A percentile compares a stretch with the other conserved stretches of the same genome.
These are phyloP conservation scores for Vimba vimba DNA, from an alignment of 2,113 vertebrate genomes.

Conservation along the genomic window DNA sequence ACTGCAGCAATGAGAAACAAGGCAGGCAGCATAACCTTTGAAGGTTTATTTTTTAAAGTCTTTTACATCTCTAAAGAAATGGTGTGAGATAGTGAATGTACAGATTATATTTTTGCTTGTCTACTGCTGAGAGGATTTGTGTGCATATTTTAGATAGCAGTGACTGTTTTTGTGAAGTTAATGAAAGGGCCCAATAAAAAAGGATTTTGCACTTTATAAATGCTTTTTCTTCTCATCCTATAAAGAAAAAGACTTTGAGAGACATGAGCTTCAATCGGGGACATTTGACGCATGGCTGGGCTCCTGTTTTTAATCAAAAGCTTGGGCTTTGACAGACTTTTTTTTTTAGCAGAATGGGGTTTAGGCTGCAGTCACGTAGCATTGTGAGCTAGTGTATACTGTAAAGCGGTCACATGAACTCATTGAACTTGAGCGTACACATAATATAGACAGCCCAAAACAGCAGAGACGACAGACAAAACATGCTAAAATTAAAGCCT, in stretches of 20 bases:
- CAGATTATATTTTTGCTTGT: neutral
- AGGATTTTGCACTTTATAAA: neutral
- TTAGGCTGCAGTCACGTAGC: constrained; percentile 39
- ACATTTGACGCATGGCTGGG: constrained; percentile 39
- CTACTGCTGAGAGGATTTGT: neutral
- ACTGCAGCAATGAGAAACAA: neutral
- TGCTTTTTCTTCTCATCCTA: neutral
- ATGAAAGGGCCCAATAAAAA: neutral
- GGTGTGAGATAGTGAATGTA: neutral
- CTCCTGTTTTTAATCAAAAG: constrained; percentile 42
- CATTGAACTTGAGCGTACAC: constrained; percentile 32
- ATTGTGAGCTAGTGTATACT: neutral
- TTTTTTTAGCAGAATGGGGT: neutral
- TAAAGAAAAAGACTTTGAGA: constrained; percentile 12
- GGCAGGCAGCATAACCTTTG: neutral
- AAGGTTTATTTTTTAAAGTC: neutral
- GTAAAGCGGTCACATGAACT: constrained; percentile 32
- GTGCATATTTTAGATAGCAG: constrained; percentile 7
- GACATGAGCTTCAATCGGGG: neutral
- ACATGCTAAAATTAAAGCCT: constrained; percentile 33
- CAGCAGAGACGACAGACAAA: constrained; percentile 32
- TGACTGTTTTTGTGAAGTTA: neutral
- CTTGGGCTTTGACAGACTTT: constrained; percentile 16
- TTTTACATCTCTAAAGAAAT: neutral
- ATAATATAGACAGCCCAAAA: constrained; percentile 36